Conservation (phyloP, 1,140 invertebrate genomes). For the Stegodyphus mimosarum region DNA sequence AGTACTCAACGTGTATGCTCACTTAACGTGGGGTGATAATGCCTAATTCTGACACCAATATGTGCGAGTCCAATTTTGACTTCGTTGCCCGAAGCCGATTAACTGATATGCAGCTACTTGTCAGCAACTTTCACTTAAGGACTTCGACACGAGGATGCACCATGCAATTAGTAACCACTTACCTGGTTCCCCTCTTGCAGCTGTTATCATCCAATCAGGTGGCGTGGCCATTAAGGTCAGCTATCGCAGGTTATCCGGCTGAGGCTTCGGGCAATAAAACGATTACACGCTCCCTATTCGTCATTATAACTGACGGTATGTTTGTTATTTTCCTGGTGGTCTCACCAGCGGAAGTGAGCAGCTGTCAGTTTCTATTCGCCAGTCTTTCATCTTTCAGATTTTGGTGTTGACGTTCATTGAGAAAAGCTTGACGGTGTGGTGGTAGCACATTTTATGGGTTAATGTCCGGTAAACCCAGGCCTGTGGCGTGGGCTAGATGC, state of each 20-base stretch:
- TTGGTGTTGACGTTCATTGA: too few species aligned
- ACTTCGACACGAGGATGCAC: not conserved
- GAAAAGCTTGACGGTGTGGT: too few species aligned
- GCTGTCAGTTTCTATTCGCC: not conserved
- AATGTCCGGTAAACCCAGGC: too few species aligned
- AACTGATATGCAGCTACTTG: conserved; percentile 3
- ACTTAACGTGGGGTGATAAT: too few species aligned
- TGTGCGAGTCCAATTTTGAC: not conserved
- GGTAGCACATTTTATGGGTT: too few species aligned
- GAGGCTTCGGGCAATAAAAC: conserved; percentile 3
- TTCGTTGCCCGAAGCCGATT: not conserved
- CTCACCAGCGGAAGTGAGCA: conserved; percentile 16
- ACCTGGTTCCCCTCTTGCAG: not conserved
- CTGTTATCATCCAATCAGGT: conserved; percentile 30
- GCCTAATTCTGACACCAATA: not conserved
- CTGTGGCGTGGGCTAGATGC: too few species aligned
- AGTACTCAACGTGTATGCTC: not conserved
- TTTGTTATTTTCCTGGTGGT: not conserved
- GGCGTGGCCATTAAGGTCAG: conserved; percentile 18
- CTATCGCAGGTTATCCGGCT: not conserved
- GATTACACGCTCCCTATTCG: conserved; percentile 4
- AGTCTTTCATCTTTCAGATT: too few species aligned
- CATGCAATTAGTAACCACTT: conserved; percentile 32
- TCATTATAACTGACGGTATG: conserved; percentile 6
- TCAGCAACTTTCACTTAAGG: conserved; percentile 25